These are phyloP conservation scores for Phylloscopus whistleri DNA, from an alignment of 2,113 vertebrate species.

Conservation along the genomic window DNA sequence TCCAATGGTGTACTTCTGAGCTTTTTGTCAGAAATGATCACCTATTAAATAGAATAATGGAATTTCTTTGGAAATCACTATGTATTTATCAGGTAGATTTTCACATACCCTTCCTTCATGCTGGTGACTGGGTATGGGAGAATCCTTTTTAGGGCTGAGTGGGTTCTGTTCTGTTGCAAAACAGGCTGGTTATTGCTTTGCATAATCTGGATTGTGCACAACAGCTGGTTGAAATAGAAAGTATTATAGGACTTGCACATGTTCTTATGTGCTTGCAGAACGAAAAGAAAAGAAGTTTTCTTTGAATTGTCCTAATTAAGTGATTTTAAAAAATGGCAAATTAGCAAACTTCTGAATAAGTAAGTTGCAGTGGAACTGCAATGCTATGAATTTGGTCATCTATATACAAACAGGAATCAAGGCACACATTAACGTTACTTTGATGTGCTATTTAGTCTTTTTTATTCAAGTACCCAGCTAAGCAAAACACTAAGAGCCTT, in stretches of 20 bases:
- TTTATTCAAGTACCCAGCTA: neutral
- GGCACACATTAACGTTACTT: neutral
- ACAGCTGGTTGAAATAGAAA: neutral
- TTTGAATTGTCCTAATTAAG: slow-evolving; percentile 34
- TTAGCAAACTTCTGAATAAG: neutral
- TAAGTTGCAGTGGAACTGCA: neutral
- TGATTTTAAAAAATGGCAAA: neutral
- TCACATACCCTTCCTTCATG: neutral
- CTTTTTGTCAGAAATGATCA: neutral
- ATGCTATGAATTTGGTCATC: slow-evolving; percentile 26
- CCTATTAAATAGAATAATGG: neutral
- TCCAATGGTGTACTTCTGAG: neutral
- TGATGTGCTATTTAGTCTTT: neutral
- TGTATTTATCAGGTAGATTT: neutral
- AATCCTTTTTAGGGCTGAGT: neutral
- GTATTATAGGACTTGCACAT: neutral
- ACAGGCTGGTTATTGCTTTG: neutral
- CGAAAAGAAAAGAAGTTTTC: neutral
- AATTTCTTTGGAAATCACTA: neutral
- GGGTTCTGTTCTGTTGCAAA: neutral
- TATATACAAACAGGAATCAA: neutral
- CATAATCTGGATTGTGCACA: neutral
- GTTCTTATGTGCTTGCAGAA: neutral
- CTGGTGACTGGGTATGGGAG: neutral
- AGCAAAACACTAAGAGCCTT: slow-evolving; percentile 3